Base-by-base conservation (phyloP, 2,888 invertebrate species). In the Lasioglossum marginatum region DNA sequence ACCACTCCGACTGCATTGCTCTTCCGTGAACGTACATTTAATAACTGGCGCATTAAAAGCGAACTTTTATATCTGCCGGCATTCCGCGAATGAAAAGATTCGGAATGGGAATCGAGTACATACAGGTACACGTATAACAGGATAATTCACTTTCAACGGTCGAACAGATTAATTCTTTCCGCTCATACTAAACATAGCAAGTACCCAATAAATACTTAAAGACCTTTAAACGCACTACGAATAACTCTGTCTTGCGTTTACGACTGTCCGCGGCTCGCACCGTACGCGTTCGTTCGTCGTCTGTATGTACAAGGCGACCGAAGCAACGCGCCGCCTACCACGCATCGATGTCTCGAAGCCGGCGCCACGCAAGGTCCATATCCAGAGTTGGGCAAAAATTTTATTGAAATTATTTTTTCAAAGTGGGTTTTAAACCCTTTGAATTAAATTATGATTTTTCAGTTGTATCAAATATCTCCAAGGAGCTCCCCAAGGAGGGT, bases 181-280 rank as follows among this genome's bases (percentile, higher is more conserved):
- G 40, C n/a, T 40, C 70, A 40, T 70, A 70, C n/a, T 70, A 70
- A 70, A 70, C 40, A 40, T 27, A 14, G n/a, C n/a, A 70, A 70
- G n/a, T 70, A 40, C 40, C 23, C n/a, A 70, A 70, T 70, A 70
- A 70, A 70, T 40, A 10, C 40, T 70, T 70, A n/a, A 70, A 70
- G 70, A 43, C n/a, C 23, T 37, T 16, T 70, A 70, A 70, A 70
- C n/a, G 37, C 68, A n/a, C 40, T 12, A 5, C 40, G 37, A 70
- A 40, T 70, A 40, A 70, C 68, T 40, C 68, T 70, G 68, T 70
- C 31, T 63, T 31, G 37, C 37, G 68, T 70, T 70, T 70, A 70
- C 68, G 70, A 70, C 70, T 40, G 70, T 70, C n/a, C 70, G 5
- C 12, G n/a, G 40, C 37, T 40, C 70, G 37, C 40, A 70, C 14